phyloP scores from a whole-genome alignment of 2,113 vertebrate genomes.

The Spheniscus mendiculus region DNA sequence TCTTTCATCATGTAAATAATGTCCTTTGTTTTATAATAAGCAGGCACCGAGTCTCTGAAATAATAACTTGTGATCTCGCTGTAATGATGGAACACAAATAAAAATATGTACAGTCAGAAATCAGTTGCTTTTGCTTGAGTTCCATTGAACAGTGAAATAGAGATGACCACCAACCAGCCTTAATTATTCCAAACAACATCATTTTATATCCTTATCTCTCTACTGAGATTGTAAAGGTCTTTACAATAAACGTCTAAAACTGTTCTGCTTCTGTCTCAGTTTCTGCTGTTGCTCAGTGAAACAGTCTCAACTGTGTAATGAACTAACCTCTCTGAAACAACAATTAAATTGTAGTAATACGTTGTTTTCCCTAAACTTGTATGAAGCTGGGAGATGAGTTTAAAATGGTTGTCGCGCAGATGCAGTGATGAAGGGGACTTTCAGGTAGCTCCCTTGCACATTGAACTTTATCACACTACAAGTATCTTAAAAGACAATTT shows the following conservation, averaged over 20 bases:
- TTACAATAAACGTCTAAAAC: conserved; percentile 54
- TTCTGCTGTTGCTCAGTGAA: conserved; percentile 39
- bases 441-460: neutral
- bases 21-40: conserved; percentile 78
- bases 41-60: conserved; percentile 58
- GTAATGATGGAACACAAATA: conserved; percentile 73
- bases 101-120: conserved; percentile 62
- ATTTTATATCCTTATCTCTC: conserved; percentile 42
- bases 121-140: conserved; percentile 30
- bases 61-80: conserved; percentile 18
- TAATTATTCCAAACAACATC: conserved; percentile 22
- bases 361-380: neutral
- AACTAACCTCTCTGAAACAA: neutral
- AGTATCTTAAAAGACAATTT: no score
- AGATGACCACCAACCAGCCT: conserved; percentile 44
- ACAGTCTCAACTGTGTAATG: neutral
- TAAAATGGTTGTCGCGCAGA: neutral
- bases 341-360: rapidly evolving
- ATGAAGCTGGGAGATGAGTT: neutral
- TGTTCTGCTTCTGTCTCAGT: neutral
- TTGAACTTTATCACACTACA: neutral
- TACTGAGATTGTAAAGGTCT: conserved; percentile 23
- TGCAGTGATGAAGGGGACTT: neutral
- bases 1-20: conserved; percentile 93
- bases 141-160: conserved; percentile 21